phyloP scores from a whole-genome alignment of 2,113 vertebrate species.

The Oryctolagus cuniculus region mOryCun1.1 NC_091449.1:63657001-63657500 shows the following conservation, averaged over 20 bases:
- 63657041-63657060: background rate
- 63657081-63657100: background rate
- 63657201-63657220: background rate
- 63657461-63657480: fast-evolving
- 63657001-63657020: background rate
- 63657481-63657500: background rate
- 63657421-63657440: fast-evolving
- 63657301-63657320: background rate
- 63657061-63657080: background rate
- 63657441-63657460: background rate
- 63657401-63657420: fast-evolving
- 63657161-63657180: background rate
- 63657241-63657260: background rate
- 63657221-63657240: fast-evolving
- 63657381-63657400: background rate
- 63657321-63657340: background rate
- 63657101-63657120: background rate
- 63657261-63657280: background rate
- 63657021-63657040: background rate
- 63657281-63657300: background rate
- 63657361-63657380: background rate
- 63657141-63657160: fast-evolving
- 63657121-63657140: background rate
- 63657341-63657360: background rate
- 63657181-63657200: background rate